Evolutionary conservation across 2,888 invertebrate species (phyloP), one percentile per base, ranked within the genome.

Genomic region (Chironomus tentans): DNA sequence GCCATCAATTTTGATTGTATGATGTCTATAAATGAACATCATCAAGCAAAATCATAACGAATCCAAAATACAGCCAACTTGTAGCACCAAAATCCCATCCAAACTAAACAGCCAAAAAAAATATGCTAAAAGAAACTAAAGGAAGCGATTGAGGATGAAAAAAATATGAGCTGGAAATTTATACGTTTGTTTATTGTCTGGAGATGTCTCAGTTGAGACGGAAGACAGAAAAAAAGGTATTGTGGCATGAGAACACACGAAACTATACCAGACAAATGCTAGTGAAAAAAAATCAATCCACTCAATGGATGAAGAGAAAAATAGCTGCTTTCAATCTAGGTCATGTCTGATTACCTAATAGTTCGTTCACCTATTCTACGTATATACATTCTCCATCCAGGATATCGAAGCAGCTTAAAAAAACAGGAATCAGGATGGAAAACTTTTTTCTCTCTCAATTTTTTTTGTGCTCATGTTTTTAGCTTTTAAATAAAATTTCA

Each of bases 121-220:
- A 50, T n/a, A 56, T 18, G 56, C 18, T 15, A 56, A 56, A 18
- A 56, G 56, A 56, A 24, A 56, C n/a, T 18, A 15, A 15, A 10
- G 72, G 62, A 72, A 62, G 18, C 61, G 38, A 62, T 72, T 38
- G 62, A 38, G 50, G 38, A 72, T 38, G 56, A 62, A 61, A 50
- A 50, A 70, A 38, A 38, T 38, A 38, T 38, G 38, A 38, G 7
- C 38, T 56, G 56, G 15, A 72, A 72, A 72, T 72, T 72, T 72
- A 72, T 72, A 50, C 56, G 72, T 56, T 72, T 72, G 72, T 72
- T 72, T 72, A 72, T 72, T 50, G 68, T 68, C 68, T 68, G 68
- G 68, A 21, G 68, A 68, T 70, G 72, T 62, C 62, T 72, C 61
- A 15, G 15, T 15, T 56, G 56, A 56, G n/a, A 56, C 15, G 15